A percentile compares a stretch with the other conserved stretches of the same genome.
phyloP scores from a whole-genome alignment of 2,888 invertebrate species.

The Pollenia griseotomentosa region DNA sequence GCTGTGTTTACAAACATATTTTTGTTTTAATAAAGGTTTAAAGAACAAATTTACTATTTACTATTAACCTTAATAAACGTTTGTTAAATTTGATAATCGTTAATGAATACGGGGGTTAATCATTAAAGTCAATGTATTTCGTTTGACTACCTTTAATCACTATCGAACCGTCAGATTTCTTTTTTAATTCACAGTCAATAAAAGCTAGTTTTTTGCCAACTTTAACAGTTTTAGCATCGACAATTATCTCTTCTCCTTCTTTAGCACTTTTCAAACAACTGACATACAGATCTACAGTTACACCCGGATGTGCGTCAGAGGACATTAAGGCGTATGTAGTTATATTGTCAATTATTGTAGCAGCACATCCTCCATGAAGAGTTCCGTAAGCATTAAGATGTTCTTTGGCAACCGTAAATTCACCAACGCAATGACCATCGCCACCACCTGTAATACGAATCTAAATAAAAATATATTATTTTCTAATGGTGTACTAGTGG shows the following conservation, averaged over 20 bases:
- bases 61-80: too few relatives aligned
- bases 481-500: background rate
- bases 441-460: conserved; percentile 85
- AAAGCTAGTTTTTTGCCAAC: conserved; percentile 92
- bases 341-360: conserved; percentile 89
- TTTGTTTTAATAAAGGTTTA: too few relatives aligned
- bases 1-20: too few relatives aligned
- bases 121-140: conserved; percentile 86
- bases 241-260: conserved; percentile 90
- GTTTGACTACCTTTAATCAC: conserved; percentile 93
- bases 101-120: too few relatives aligned
- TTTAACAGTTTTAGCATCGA: conserved; percentile 91
- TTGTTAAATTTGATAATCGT: too few relatives aligned
- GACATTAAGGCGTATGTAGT: conserved; percentile 92
- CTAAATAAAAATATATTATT: conserved; percentile 81
- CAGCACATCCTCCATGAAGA: conserved; percentile 94
- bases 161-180: conserved; percentile 89
- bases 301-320: conserved; percentile 88
- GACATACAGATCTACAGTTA: conserved; percentile 93
- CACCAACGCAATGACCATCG: conserved; percentile 89
- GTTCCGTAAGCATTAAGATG: conserved; percentile 91
- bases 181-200: conserved; percentile 91
- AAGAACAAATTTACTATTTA: too few relatives aligned
- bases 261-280: conserved; percentile 91
- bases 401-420: conserved; percentile 89